Conservation (phyloP, 2,888 invertebrate genomes). For the Sesamia inferens region DNA sequence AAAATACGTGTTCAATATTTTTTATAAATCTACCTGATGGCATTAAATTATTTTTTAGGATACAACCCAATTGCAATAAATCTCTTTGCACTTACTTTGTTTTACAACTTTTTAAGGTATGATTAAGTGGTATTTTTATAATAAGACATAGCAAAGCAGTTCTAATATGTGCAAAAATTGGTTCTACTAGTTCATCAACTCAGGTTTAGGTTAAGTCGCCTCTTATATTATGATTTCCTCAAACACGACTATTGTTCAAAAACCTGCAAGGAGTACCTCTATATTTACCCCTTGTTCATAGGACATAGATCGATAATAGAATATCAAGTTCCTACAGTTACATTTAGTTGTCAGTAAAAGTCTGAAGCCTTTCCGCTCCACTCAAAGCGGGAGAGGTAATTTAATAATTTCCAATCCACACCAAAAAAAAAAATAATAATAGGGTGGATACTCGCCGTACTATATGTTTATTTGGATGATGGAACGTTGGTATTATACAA, state of each 20-base stretch:
- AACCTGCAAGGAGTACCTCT: neutral
- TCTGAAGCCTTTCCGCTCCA: too few species aligned
- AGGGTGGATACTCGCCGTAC: too few species aligned
- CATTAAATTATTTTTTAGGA: too few species aligned
- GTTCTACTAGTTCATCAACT: neutral
- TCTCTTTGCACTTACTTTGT: neutral
- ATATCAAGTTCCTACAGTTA: neutral
- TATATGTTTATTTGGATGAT: too few species aligned
- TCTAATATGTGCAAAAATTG: neutral
- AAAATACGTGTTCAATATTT: too few species aligned
- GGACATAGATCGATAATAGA: neutral
- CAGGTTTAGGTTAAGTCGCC: neutral
- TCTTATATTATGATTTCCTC: neutral
- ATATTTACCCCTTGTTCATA: slow-evolving; percentile 14
- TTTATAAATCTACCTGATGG: too few species aligned
- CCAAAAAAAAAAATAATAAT: too few species aligned
- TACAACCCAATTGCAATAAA: neutral
- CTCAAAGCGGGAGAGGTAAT: too few species aligned
- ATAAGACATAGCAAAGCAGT: neutral
- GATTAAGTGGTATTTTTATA: too few species aligned
- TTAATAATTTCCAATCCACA: too few species aligned
- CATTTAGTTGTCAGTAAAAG: too few species aligned
- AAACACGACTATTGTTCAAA: neutral
- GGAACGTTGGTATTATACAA: too few species aligned
- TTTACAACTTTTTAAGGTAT: neutral